A percentile compares a stretch with the other conserved stretches of the same genome.
These are phyloP conservation scores for Anguilla anguilla DNA, from an alignment of 2,797 vertebrate genomes.

Conservation along the genomic window DNA sequence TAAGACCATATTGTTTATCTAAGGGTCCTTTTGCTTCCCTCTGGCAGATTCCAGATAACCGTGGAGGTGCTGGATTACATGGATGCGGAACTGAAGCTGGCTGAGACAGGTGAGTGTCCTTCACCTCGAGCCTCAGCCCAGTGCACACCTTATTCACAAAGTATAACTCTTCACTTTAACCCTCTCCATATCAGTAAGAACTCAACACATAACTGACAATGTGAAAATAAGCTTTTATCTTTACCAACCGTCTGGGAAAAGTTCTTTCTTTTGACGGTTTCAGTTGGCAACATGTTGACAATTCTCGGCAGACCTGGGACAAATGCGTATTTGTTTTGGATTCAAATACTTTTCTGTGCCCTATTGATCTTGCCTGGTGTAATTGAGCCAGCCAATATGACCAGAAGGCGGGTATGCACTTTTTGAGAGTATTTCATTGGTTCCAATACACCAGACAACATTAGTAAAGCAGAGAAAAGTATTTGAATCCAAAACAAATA, in stretches of 20 bases:
- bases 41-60: constrained; percentile 91
- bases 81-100: constrained; percentile 90
- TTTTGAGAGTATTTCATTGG: too few species aligned
- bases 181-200: background rate
- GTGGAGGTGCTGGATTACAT: constrained; percentile 98
- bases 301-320: too few species aligned
- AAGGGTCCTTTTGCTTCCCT: constrained; percentile 54
- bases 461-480: too few species aligned
- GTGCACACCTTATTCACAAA: constrained; percentile 43
- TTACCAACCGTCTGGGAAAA: background rate
- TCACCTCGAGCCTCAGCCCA: constrained; percentile 40
- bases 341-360: too few species aligned
- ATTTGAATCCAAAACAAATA: background rate
- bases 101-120: constrained; percentile 84
- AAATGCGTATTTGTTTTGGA: too few species aligned
- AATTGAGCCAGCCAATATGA: too few species aligned
- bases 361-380: too few species aligned
- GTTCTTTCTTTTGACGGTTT: background rate
- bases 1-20: background rate
- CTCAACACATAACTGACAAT: background rate
- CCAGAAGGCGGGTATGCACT: too few species aligned
- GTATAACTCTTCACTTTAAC: background rate
- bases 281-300: background rate
- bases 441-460: too few species aligned
- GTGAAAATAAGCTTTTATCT: background rate